A percentile compares a stretch with the other conserved stretches of the same genome.
Evolutionary conservation across 2,888 invertebrate species (phyloP).

Genomic region (Halictus ligatus): DNA sequence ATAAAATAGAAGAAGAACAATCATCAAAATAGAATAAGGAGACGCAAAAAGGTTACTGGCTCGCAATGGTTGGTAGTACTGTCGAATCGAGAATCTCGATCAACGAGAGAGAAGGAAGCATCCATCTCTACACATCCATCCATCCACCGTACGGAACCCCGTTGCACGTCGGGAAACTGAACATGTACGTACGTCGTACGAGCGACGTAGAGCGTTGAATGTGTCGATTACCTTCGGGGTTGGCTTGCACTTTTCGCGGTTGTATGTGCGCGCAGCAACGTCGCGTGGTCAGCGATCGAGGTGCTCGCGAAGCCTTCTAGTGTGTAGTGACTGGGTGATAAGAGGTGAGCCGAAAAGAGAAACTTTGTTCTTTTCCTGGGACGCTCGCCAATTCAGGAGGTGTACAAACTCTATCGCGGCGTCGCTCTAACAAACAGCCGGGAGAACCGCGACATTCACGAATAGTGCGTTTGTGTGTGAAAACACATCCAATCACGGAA

Average conservation of each 20-base stretch:
- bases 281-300: slow-evolving; percentile 62
- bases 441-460: slow-evolving; percentile 32
- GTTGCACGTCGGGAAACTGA: slow-evolving; percentile 81
- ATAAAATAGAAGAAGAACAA: slow-evolving; percentile 8
- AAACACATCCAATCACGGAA: slow-evolving; percentile 57
- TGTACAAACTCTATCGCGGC: slow-evolving; percentile 53
- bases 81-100: slow-evolving; percentile 69
- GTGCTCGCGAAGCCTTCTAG: slow-evolving; percentile 50
- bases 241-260: slow-evolving; percentile 58
- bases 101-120: slow-evolving; percentile 73
- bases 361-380: slow-evolving; percentile 72
- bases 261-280: slow-evolving; percentile 65
- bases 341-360: slow-evolving; percentile 62
- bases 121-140: slow-evolving; percentile 70
- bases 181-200: slow-evolving; percentile 80
- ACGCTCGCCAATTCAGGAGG: slow-evolving; percentile 76
- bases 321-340: slow-evolving; percentile 56
- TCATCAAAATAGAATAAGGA: slow-evolving; percentile 2
- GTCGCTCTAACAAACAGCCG: slow-evolving; percentile 56
- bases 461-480: slow-evolving; percentile 30
- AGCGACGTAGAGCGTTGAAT: slow-evolving; percentile 75
- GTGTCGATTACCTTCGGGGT: slow-evolving; percentile 67
- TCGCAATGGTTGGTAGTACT: slow-evolving; percentile 64
- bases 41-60: neutral
- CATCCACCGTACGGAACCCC: slow-evolving; percentile 75